Conservation (phyloP, 1,140 invertebrate genomes). For the Akabosia matsudoensis region DNA sequence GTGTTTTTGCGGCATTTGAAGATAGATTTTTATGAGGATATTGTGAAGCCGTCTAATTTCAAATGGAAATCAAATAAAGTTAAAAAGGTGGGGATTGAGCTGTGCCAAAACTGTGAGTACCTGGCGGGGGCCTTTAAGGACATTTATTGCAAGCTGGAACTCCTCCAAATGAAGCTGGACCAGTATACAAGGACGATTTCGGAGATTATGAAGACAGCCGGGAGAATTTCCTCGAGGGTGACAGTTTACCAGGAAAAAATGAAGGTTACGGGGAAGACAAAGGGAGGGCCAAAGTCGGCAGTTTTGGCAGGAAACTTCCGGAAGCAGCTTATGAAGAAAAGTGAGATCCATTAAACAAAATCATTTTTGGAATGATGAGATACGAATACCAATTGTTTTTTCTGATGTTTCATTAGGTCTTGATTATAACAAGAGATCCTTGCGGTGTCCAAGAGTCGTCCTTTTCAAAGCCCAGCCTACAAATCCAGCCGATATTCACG, state of each 20-base stretch:
- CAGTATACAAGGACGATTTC: not conserved
- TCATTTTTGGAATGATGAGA: too few relatives aligned
- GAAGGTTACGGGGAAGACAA: too few relatives aligned
- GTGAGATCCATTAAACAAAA: too few relatives aligned
- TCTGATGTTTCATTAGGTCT: too few relatives aligned
- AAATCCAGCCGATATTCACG: not conserved
- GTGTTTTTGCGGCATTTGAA: not conserved
- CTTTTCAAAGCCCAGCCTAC: too few relatives aligned
- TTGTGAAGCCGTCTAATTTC: not conserved
- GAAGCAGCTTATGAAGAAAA: not conserved
- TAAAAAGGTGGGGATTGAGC: not conserved
- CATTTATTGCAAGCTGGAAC: not conserved
- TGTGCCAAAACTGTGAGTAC: not conserved
- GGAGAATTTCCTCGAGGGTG: not conserved
- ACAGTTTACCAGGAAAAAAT: not conserved
- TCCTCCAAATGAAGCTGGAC: not conserved
- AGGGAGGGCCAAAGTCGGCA: too few relatives aligned
- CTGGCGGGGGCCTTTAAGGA: not conserved
- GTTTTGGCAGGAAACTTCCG: not conserved
- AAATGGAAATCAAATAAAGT: not conserved
- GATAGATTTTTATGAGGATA: not conserved
- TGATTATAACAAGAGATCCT: too few relatives aligned
- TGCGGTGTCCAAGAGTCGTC: too few relatives aligned
- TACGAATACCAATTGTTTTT: too few relatives aligned
- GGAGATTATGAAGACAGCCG: not conserved